Base-by-base conservation (phyloP, 2,888 invertebrate genomes). In the Junonia oenone region DNA sequence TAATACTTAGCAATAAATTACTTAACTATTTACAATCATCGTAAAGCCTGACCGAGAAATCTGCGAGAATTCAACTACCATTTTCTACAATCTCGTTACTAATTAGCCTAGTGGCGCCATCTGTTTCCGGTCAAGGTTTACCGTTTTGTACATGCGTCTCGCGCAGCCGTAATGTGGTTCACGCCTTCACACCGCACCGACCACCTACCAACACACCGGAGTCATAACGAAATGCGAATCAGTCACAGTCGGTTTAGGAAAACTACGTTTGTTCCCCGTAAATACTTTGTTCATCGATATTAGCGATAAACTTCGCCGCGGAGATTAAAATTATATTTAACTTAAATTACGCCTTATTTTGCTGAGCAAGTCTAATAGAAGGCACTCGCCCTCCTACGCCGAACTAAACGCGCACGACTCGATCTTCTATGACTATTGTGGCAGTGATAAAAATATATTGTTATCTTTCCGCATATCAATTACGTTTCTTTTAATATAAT, bases 361-460 rank as follows among this genome's bases (percentile, higher is more conserved):
- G 62, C 67, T 76, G 78, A 78, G 72, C 75, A 75, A 72, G 68
- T 59, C 55, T 59, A 66, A 61, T 43, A 40, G 59, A 59, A 61
- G 64, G 63, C 63, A 61, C 57, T 43, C 45, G 45, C 61, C 61
- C 54, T 40, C 26, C 38, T 38, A 47, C 52, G 54, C 45, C 26
- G 14, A 15, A 51, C 35, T 43, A 13, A 26, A 48, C 46, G 13
- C 58, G 27, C 51, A 38, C 52, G 40, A 68, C 62, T 66, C 60
- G 63, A 35, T 49, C 68, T 65, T 64, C 67, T 78, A 80, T 67
- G 68, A 76, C 75, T 83, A 82, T 73, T 67, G 79, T 80, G 88
- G 87, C 89, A 87, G 85, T 90, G 87, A 80, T 75, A 84, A 83
- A 84, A 85, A 85, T 83, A 86, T 84, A 84, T 75, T 68, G 68